Evolutionary conservation across 2,888 invertebrate genomes (phyloP).

Genomic region (Pristionchus maxplancki): DNA sequence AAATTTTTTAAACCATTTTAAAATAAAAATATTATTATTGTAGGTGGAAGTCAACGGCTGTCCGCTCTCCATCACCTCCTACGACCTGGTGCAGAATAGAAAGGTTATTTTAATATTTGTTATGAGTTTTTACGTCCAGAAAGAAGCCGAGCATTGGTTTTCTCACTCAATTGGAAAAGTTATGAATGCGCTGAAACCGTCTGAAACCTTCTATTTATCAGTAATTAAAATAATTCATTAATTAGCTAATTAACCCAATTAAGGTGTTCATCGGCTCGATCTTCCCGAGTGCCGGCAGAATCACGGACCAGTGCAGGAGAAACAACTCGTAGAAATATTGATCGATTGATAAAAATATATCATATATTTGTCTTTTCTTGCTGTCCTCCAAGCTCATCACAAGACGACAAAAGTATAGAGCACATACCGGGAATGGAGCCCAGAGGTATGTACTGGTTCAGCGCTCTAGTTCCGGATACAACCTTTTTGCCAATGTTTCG

Average conservation of each 20-base stretch:
- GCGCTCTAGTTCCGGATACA: slow-evolving; percentile 4
- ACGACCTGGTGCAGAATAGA: slow-evolving; percentile 70
- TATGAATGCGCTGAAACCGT: neutral
- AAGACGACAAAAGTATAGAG: too few relatives aligned
- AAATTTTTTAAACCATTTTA: too few relatives aligned
- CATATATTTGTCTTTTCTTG: too few relatives aligned
- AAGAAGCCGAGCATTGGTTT: neutral
- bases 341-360: neutral
- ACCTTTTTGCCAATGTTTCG: neutral
- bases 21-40: slow-evolving; percentile 11
- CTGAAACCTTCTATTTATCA: neutral
- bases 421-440: too few relatives aligned
- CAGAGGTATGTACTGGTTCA: too few relatives aligned
- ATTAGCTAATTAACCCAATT: neutral
- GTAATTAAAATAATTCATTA: neutral
- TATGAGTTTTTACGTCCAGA: neutral
- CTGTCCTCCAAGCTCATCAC: too few relatives aligned
- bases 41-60: slow-evolving; percentile 74
- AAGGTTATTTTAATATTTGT: slow-evolving; percentile 57
- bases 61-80: slow-evolving; percentile 73
- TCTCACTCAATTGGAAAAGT: neutral
- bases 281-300: slow-evolving; percentile 73
- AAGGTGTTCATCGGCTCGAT: slow-evolving; percentile 73
- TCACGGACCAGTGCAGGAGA: slow-evolving; percentile 70
- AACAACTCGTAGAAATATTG: neutral